Conservation (phyloP, 1,140 invertebrate species). For the Drosophila sturtevanti region DNA sequence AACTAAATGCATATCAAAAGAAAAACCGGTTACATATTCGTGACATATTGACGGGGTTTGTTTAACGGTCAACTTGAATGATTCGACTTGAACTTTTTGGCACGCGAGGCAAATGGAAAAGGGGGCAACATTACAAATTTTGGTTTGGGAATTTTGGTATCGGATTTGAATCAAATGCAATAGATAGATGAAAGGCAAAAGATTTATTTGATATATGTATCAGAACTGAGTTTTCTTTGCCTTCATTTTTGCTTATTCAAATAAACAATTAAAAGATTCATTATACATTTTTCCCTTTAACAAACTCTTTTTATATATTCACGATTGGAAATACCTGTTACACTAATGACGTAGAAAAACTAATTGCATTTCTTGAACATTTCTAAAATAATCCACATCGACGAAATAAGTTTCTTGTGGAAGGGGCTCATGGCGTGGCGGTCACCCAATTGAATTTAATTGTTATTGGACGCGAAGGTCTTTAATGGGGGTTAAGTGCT, state of each 20-base stretch:
- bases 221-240: too few relatives aligned
- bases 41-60: conserved; percentile 17
- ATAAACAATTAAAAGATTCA: not conserved
- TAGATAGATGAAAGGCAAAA: too few relatives aligned
- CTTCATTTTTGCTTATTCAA: too few relatives aligned
- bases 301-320: too few relatives aligned
- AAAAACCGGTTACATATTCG: conserved; percentile 58
- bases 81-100: conserved; percentile 18
- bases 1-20: conserved; percentile 3
- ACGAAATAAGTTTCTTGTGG: not conserved
- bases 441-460: conserved; percentile 57
- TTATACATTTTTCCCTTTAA: not conserved
- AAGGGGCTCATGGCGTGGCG: not conserved
- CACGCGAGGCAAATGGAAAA: conserved; percentile 4
- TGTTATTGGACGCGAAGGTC: conserved; percentile 37
- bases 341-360: conserved; percentile 10
- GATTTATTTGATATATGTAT: too few relatives aligned
- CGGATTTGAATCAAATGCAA: too few relatives aligned
- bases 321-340: not conserved
- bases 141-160: not conserved
- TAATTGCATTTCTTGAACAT: not conserved
- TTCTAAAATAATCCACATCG: too few relatives aligned
- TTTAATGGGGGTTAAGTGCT: conserved; percentile 55
- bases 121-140: not conserved
- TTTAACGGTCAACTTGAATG: conserved; percentile 35